These are phyloP conservation scores for Eulemur albifrons DNA, from an alignment of 2,797 vertebrate species.

Conservation along the genomic window DNA sequence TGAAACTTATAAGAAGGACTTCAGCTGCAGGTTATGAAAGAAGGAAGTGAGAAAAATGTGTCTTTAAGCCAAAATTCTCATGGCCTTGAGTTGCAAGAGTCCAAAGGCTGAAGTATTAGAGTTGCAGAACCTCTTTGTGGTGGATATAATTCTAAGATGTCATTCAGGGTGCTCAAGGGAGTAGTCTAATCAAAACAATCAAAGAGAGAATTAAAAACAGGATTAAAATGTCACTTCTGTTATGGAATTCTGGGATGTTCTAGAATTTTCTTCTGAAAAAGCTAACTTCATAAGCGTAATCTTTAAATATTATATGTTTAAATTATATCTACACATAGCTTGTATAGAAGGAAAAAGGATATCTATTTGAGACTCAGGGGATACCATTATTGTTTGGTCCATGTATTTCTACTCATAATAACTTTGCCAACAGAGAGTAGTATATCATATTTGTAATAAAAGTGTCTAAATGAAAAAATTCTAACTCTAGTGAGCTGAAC, in stretches of 20 bases:
- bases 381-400: conserved; percentile 14
- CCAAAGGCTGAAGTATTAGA: background rate
- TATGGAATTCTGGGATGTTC: background rate
- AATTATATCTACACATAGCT: background rate
- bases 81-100: background rate
- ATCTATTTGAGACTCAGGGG: background rate
- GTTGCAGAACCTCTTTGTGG: background rate
- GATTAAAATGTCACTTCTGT: conserved; percentile 17
- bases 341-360: background rate
- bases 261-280: conserved; percentile 27
- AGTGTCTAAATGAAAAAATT: conserved; percentile 28
- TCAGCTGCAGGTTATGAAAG: background rate
- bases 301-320: background rate
- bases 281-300: background rate
- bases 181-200: conserved; percentile 34
- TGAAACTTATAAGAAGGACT: background rate
- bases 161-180: background rate
- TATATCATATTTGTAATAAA: conserved; percentile 11
- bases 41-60: background rate
- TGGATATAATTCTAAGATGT: conserved; percentile 32
- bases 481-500: conserved; percentile 28
- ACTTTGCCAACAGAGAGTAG: background rate
- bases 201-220: background rate
- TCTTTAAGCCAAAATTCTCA: conserved; percentile 30
- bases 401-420: conserved; percentile 18